Base-by-base conservation (phyloP, 2,888 invertebrate genomes). In the Melikaiella ostensackeni region DNA sequence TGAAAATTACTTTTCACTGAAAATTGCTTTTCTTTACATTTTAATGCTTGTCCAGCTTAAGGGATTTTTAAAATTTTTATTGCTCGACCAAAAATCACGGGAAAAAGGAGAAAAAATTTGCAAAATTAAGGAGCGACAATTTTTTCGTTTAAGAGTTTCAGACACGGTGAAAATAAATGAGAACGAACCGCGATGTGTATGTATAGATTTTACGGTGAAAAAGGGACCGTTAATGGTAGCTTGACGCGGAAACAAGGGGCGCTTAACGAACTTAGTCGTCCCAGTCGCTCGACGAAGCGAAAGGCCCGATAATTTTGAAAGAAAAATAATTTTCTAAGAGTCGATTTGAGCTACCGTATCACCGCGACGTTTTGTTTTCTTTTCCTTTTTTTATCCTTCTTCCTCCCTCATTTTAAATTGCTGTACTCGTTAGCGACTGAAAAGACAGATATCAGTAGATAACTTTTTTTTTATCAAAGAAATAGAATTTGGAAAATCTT, bases 311-410 rank as follows among this genome's bases (percentile, higher is more conserved):
- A 84, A 88, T 89, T 89, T 88, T 90, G 87, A 89, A 90, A 89
- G 89, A 90, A 89, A 89, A 88, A 89, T 89, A 89, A 90, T 89
- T 89, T 89, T 89, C 88, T 89, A 89, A 88, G 87, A 87, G 84
- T 84, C 84, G 81, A 86, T 83, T 82, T 64, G 57, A 30, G 77
- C 78, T 75, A 75, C 24, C 77, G 76, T 62, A 77, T 75, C 75
- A 46, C 76, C 78, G 66, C 80, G 66, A 46, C 66, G 70, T 70
- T 70, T 46, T 50, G 46, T 70, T 70, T 66, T 55, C 30, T 55
- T 74, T 30, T n/a, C 50, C 27, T 5, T 57, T 74, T 16, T 55
- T 57, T 30, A 19, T 59, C 21, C 57, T 35, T 74, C 38, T 27
- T 74, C 24, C 21, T 5, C 59, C 35, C 16, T 24, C 74, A 74